Evolutionary conservation across 2,113 vertebrate species (phyloP), one percentile per base, ranked within the genome.

Genomic region (Corapipo altera): DNA sequence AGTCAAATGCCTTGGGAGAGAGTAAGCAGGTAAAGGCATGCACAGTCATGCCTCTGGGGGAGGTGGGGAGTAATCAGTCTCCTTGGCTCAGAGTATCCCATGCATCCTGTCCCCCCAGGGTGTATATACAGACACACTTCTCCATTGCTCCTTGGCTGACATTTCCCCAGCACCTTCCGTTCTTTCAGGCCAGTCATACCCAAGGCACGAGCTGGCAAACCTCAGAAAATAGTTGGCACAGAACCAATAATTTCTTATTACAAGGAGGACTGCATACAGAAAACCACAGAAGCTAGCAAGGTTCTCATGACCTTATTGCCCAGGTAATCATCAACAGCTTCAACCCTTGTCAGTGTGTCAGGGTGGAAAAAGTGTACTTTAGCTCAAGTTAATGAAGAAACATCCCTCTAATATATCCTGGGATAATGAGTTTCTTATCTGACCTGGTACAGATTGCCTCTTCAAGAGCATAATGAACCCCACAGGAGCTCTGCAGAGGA

Each of bases 281-380:
- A 70, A 95, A 28, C 58, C 75, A 5, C 78, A 61, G 0, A 32
- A 49, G 8, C 30, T 28, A 77, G n/a, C 72, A 86, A 79, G 64
- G 79, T 69, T 83, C 1, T 3, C 0, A 0, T 49, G 78, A 32
- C 77, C 49, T 88, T 49, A 26, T 23, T 72, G 41, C 24, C 62
- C 46, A 41, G 51, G 49, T 91, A 95, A 94, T 92, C 71, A 94
- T 93, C 66, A 87, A 89, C 92, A 72, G 9, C 54, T 69, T 66
- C 74, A 79, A 55, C 17, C 8, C n/a, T 35, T 80, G 49, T n/a
- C 58, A 35, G 74, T 8, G 33, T 62, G 82, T 21, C 0, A 0
- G 66, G 59, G 66, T 66, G 15, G 67, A 83, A 90, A 90, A 82
- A 33, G 54, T 88, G 95, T 80, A 95, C 88, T 96, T 96, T 62